Conservation (phyloP, 2,888 invertebrate genomes). For the Beris morrisii region DNA sequence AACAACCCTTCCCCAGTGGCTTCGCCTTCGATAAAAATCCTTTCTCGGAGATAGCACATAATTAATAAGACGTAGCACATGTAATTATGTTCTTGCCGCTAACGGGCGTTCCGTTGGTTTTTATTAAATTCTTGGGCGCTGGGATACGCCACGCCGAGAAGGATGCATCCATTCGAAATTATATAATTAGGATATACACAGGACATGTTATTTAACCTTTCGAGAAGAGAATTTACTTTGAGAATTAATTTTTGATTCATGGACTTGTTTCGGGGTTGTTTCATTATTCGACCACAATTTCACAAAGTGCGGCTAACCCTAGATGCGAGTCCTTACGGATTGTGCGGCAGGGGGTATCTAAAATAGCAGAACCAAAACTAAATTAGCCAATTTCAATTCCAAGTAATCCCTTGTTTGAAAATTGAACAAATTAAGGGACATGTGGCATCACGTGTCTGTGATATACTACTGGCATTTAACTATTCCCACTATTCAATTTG, state of each 20-base stretch:
- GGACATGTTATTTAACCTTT: conserved; percentile 4
- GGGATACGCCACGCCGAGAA: conserved; percentile 10
- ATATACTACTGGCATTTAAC: neutral
- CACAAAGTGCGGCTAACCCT: conserved; percentile 8
- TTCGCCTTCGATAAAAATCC: conserved; percentile 29
- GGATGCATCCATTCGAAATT: conserved; percentile 18
- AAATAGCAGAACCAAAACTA: neutral
- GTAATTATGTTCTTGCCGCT: conserved; percentile 39
- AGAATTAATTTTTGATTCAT: conserved; percentile 27
- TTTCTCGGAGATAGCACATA: conserved; percentile 35
- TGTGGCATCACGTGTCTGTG: neutral
- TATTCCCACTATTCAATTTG: neutral
- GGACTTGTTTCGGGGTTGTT: conserved; percentile 17
- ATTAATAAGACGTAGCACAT: conserved; percentile 39
- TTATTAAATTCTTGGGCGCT: conserved; percentile 38
- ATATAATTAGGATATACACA: conserved; percentile 31
- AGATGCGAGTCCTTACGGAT: conserved; percentile 4
- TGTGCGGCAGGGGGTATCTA: neutral
- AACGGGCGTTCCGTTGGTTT: conserved; percentile 40
- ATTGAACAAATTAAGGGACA: conserved; percentile 16
- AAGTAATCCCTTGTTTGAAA: conserved; percentile 10
- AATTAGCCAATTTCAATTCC: conserved; percentile 40
- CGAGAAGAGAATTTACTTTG: neutral
- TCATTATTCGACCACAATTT: conserved; percentile 21
- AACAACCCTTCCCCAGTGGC: conserved; percentile 6